phyloP scores from a whole-genome alignment of 2,888 invertebrate species.

The Hypolimnas misippus region DNA sequence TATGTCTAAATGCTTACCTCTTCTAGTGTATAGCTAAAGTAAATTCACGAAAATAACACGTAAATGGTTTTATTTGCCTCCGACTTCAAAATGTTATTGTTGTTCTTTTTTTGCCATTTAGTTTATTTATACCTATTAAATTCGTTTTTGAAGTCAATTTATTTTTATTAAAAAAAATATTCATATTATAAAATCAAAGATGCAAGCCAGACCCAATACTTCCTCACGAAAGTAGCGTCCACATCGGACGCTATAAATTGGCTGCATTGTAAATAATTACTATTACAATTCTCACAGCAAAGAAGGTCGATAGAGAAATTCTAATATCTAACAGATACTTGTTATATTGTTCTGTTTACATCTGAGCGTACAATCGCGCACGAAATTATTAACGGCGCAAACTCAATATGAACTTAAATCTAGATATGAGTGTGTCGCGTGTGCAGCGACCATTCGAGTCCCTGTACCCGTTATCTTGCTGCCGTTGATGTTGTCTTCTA shows the following conservation, averaged over 20 bases:
- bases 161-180: not conserved
- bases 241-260: conserved; percentile 38
- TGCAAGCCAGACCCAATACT: not conserved
- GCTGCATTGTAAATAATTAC: conserved; percentile 42
- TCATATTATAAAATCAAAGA: not conserved
- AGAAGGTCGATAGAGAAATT: conserved; percentile 47
- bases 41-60: no score
- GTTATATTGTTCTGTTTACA: conserved; percentile 43
- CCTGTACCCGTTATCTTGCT: conserved; percentile 50
- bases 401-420: conserved; percentile 47
- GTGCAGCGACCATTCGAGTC: conserved; percentile 60
- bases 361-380: conserved; percentile 47
- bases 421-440: conserved; percentile 57
- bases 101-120: no score
- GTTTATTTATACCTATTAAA: no score
- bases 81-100: no score
- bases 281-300: conserved; percentile 44
- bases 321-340: conserved; percentile 40
- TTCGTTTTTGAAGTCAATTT: no score
- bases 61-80: no score
- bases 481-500: conserved; percentile 46
- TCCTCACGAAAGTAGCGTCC: conserved; percentile 47
- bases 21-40: no score
- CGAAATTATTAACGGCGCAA: conserved; percentile 43
- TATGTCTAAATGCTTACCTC: no score